Evolutionary conservation across 2,888 invertebrate genomes (phyloP), one percentile per base, ranked within the genome.

Genomic region (Aplocera efformata): DNA sequence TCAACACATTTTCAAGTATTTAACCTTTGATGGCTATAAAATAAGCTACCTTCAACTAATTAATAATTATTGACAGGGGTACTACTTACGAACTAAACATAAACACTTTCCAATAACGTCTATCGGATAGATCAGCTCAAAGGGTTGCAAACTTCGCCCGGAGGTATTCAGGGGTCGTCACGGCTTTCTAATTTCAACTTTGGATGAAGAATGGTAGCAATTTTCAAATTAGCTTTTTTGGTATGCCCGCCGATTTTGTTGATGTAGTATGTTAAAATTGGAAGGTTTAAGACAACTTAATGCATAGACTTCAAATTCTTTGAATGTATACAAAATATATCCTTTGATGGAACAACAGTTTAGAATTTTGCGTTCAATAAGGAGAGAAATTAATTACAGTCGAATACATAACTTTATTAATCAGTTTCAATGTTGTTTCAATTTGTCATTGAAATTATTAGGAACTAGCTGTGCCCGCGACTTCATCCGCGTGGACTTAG

Each of bases 181-280:
- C 70, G 70, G 74, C 70, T 83, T 84, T 78, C 81, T 72, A 83
- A 85, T 85, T 84, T 84, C 73, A 84, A 82, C 79, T 83, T 84
- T 68, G 58, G 62, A 68, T 69, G 50, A 63, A 59, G 64, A 68
- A 68, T 63, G 64, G 67, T 67, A 70, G 72, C 71, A 74, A 82
- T 83, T 83, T 79, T 61, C 63, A 72, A 79, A 80, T 80, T 80
- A 79, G 72, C 72, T 72, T 62, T 78, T 78, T 81, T 77, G 76
- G 73, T 67, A 67, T 69, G 42, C 32, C 28, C 35, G 35, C 35
- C 32, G 32, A 35, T 35, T 44, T 35, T 40, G 35, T 30, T 45
- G 40, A 45, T 40, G 5, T 17, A 17, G 13, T 17, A 17, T 5
- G 13, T 29, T 11, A 39, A 39, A 35, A 34, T 20, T 40, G 25